Conservation (phyloP, 2,797 vertebrate genomes). For the Holocentrus rufus region DNA sequence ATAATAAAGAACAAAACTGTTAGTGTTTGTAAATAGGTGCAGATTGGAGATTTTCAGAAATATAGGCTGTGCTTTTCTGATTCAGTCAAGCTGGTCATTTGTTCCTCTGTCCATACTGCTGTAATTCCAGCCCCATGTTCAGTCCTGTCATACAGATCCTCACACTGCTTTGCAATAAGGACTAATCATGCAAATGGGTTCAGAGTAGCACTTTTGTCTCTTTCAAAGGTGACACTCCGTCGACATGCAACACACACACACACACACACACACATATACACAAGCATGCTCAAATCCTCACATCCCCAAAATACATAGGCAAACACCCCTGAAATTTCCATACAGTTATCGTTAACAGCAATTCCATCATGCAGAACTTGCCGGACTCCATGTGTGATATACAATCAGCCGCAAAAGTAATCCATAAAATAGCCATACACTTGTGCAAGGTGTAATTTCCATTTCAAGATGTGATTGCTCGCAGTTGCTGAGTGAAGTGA, state of each 20-base stretch:
- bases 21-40: slow-evolving; percentile 14
- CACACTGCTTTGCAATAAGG: slow-evolving; percentile 56
- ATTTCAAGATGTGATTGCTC: slow-evolving; percentile 79
- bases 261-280: slow-evolving; percentile 2
- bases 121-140: slow-evolving; percentile 57
- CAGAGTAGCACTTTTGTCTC: slow-evolving; percentile 66
- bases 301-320: slow-evolving; percentile 37
- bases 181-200: slow-evolving; percentile 77
- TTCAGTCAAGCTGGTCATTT: slow-evolving; percentile 43
- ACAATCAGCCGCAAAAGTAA: slow-evolving; percentile 78
- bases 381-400: slow-evolving; percentile 67
- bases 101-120: slow-evolving; percentile 34
- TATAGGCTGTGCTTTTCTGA: slow-evolving; percentile 1
- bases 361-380: slow-evolving; percentile 58
- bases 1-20: not conserved
- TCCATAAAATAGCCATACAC: slow-evolving; percentile 73
- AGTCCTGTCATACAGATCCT: slow-evolving; percentile 16
- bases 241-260: slow-evolving; percentile 16
- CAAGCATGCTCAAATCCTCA: slow-evolving; percentile 7
- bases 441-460: slow-evolving; percentile 77
- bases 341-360: slow-evolving; percentile 62
- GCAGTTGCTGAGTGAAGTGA: slow-evolving; percentile 70
- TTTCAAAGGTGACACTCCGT: slow-evolving; percentile 53
- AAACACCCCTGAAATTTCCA: slow-evolving; percentile 49
- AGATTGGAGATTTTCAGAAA: slow-evolving; percentile 35